Evolutionary conservation across 2,797 vertebrate genomes (phyloP), one percentile per base, ranked within the genome.

Genomic region (Decapterus maruadsi): DNA sequence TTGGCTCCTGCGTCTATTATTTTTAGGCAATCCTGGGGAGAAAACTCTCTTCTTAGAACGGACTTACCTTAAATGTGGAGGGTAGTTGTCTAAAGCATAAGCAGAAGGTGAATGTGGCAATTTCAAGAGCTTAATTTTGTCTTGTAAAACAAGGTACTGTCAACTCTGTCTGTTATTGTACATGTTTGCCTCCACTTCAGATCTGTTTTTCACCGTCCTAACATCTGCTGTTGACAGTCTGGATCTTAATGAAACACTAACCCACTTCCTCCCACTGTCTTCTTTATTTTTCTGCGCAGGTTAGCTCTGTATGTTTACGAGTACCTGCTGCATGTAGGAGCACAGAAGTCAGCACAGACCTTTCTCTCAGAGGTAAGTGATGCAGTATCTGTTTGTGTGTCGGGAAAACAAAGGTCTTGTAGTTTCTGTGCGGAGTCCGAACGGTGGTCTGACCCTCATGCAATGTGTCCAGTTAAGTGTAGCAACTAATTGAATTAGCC

Each of bases 231-330:
- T 50, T 38, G 14, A 60, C 42, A 54, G 38, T 38, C 55, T 75
- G 50, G 17, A 56, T 55, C 6, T 43, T 20, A 12, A 68, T 51
- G 31, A 50, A 63, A 45, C 36, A 65, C 62, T 84, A 57, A 87
- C 66, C 48, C 19, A 17, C 61, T 50, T 79, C 64, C 36, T 83
- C 48, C 57, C 38, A 7, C 58, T 74, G 68, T 76, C 48, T 74
- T 75, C 55, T 83, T 13, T 75, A 13, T 86, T 43, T 84, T 55
- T 76, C 1, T 82, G 59, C 83, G 53, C 94, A 99, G 98, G 94
- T 96, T 99, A 97, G 98, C 98, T 77, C 96, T 99, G 80, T 99
- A 99, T 43, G 98, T 99, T 82, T 99, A 99, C 84, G 98, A 99
- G 90, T 99, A 99, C 93, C 96, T 99, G 94, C 97, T 99, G 92